Evolutionary conservation across 2,797 vertebrate genomes (phyloP).

Genomic region (Argyrosomus regius): DNA sequence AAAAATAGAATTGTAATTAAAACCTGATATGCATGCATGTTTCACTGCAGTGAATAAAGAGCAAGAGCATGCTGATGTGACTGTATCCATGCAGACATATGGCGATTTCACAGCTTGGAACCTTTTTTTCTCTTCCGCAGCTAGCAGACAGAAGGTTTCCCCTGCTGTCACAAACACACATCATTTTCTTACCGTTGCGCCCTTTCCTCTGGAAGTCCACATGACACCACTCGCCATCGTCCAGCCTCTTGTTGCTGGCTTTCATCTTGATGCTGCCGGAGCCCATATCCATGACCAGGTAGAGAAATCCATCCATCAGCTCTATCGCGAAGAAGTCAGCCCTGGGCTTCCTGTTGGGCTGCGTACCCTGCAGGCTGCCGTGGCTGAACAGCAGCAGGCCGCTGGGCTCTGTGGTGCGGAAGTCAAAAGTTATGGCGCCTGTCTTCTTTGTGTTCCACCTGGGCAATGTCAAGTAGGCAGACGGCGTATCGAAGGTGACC

Average conservation of each 20-base stretch:
- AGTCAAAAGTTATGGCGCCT: slow-evolving; percentile 94
- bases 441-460: slow-evolving; percentile 93
- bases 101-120: slow-evolving; percentile 67
- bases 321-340: slow-evolving; percentile 94
- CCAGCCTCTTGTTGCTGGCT: slow-evolving; percentile 91
- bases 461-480: slow-evolving; percentile 90
- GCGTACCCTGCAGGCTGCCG: slow-evolving; percentile 84
- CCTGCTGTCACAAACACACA: slow-evolving; percentile 33
- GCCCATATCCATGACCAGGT: slow-evolving; percentile 95
- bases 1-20: slow-evolving; percentile 75
- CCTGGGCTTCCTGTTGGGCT: slow-evolving; percentile 79
- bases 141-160: slow-evolving; percentile 48
- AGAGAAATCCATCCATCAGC: slow-evolving; percentile 92
- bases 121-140: slow-evolving; percentile 46
- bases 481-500: slow-evolving; percentile 90
- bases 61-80: slow-evolving; percentile 42
- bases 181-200: slow-evolving; percentile 87
- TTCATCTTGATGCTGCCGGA: slow-evolving; percentile 92
- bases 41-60: slow-evolving; percentile 51
- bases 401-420: slow-evolving; percentile 93
- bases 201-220: slow-evolving; percentile 96
- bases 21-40: slow-evolving; percentile 59
- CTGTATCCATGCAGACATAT: slow-evolving; percentile 55
- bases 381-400: slow-evolving; percentile 94
- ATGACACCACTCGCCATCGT: slow-evolving; percentile 95